These are phyloP conservation scores for Sebastes nivosus DNA, from an alignment of 2,797 vertebrate species.

Conservation along the genomic window DNA sequence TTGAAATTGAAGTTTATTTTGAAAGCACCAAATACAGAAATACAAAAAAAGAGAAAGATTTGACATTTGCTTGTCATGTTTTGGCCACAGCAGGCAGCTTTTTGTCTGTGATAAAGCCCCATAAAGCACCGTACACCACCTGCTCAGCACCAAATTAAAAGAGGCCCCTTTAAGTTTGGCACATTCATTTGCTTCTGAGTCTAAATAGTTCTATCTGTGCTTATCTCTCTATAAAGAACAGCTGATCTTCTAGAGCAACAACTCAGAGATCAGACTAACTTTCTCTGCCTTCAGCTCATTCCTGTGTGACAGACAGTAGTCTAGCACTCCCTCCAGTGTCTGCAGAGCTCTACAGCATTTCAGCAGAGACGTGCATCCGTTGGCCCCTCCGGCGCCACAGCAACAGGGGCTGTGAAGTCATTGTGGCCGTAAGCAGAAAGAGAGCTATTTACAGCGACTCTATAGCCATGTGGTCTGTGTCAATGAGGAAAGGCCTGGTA, in stretches of 20 bases:
- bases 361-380: slow-evolving; percentile 8
- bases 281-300: neutral
- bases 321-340: slow-evolving; percentile 72
- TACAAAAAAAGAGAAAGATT: neutral
- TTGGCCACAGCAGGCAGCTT: neutral
- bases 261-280: neutral
- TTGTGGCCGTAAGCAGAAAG: slow-evolving; percentile 31
- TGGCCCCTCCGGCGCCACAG: slow-evolving; percentile 39
- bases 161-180: too few species aligned
- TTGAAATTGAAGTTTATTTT: neutral
- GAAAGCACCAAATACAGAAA: neutral
- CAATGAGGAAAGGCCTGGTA: slow-evolving; percentile 48
- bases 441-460: slow-evolving; percentile 35
- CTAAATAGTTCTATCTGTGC: neutral
- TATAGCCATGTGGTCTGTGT: slow-evolving; percentile 25
- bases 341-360: slow-evolving; percentile 36
- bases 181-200: neutral
- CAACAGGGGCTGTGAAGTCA: slow-evolving; percentile 46
- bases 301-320: slow-evolving; percentile 15
- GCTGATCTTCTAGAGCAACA: neutral
- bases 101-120: neutral
- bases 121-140: too few species aligned
- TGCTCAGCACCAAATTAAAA: neutral
- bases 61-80: neutral
- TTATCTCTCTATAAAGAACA: neutral